These are phyloP conservation scores for Rhyacophila evoluta DNA, from an alignment of 2,888 invertebrate genomes.

Conservation along the genomic window DNA sequence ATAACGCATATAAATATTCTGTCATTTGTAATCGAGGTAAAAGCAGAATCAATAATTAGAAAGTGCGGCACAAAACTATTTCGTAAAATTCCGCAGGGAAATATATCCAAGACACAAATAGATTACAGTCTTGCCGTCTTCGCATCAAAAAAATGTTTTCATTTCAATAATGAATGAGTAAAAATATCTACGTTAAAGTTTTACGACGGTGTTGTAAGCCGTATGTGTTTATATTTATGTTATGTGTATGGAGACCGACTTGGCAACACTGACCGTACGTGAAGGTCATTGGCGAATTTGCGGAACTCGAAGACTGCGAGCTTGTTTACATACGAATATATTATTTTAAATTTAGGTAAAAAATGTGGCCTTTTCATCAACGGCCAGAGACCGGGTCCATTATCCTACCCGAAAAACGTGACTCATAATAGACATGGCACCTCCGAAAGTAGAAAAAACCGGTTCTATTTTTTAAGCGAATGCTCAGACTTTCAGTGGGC, in stretches of 20 bases:
- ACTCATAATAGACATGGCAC: background rate
- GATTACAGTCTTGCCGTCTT: no score
- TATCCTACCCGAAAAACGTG: background rate
- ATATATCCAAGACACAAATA: no score
- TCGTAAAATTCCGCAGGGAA: no score
- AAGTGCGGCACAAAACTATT: no score
- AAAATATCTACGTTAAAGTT: background rate
- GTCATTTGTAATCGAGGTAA: no score
- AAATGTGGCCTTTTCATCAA: slow-evolving; percentile 17
- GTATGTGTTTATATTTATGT: background rate
- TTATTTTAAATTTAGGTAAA: slow-evolving; percentile 33
- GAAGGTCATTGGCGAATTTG: slow-evolving; percentile 23
- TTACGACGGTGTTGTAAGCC: slow-evolving; percentile 1
- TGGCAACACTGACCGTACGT: slow-evolving; percentile 26
- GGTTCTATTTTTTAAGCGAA: background rate
- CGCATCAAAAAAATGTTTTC: background rate
- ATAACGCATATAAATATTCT: no score
- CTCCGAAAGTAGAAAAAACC: background rate
- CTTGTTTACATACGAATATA: slow-evolving; percentile 40
- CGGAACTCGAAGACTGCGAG: background rate
- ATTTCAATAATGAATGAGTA: background rate
- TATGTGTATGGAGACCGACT: slow-evolving; percentile 12
- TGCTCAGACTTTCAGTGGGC: background rate
- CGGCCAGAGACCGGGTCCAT: background rate
- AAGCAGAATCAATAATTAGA: no score